Base-by-base conservation (phyloP, 2,797 vertebrate species). In the Diplodus sargus region DNA sequence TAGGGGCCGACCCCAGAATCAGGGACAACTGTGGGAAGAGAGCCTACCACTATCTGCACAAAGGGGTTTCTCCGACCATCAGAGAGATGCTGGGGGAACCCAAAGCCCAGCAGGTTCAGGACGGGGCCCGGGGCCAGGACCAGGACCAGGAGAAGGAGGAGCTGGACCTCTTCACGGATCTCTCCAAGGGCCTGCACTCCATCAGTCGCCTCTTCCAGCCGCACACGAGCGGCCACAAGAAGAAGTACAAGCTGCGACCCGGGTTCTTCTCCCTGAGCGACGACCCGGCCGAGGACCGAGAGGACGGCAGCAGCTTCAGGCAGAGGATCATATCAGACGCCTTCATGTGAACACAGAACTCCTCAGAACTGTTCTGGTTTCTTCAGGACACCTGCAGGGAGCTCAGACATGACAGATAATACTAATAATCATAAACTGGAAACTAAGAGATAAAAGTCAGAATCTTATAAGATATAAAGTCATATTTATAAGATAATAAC, bases 1-100 rank as follows among this genome's bases (percentile, higher is more conserved):
- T 95, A 39, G 90, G 92, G 0, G 98, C 97, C 23, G 90, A 96
- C 9, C 87, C 87, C 0, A 90, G 90, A 14, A 53, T 97, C 73
- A 92, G 98, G 49, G 98, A 99, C 91, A 96, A 99, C 92, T 95
- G 95, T 0, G 98, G 98, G 30, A 97, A 95, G 80, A 97, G 92
- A 69, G 94, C 98, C 0, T 95, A 96, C 84, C 96, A 98, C 72
- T 99, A 99, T 74, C 84, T 99, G 51, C 94, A 71, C 58, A 85
- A 93, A 1, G 94, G 90, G 0, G 65, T 92, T 0, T 95, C 97
- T 0, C 64, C 61, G 0, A 83, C 87, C 0, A 49, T 97, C n/a
- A 91, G 93, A 39, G 95, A 93, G 75, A 87, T 98, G 52, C 90
- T 99, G 15, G 95, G 96, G 0, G 94, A 94, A 51, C 95, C 96